phyloP scores from a whole-genome alignment of 2,113 vertebrate genomes.

The Orthonyx spaldingii region DNA sequence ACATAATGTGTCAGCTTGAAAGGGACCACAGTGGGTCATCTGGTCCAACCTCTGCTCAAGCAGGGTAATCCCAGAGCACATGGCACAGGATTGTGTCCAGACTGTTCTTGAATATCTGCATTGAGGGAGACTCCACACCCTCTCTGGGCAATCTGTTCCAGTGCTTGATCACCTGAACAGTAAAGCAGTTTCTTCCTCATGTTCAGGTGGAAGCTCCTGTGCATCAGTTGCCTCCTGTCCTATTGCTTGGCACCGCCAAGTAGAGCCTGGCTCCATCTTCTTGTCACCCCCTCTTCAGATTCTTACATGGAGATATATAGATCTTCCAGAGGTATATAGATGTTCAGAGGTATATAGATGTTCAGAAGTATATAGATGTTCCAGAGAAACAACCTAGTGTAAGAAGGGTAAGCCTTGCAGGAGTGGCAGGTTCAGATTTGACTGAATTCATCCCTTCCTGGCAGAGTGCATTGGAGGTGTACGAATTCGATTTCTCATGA shows the following conservation, averaged over 20 bases:
- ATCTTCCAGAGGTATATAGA: neutral
- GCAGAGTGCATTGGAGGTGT: neutral
- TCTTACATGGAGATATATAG: neutral
- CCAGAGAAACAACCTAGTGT: neutral
- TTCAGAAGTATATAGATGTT: neutral
- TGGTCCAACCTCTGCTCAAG: neutral
- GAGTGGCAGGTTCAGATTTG: neutral
- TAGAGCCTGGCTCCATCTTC: neutral
- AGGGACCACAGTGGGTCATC: neutral
- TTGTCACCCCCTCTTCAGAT: neutral
- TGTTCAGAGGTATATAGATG: neutral
- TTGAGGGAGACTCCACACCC: neutral
- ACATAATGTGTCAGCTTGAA: neutral
- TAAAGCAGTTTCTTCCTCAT: neutral
- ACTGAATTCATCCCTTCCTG: neutral
- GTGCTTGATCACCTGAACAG: fast-evolving
- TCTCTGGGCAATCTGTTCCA: neutral
- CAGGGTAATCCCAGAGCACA: neutral
- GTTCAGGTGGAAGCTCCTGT: neutral
- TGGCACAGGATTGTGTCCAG: neutral
- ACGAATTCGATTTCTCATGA: neutral
- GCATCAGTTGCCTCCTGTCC: neutral
- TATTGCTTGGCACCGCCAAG: neutral
- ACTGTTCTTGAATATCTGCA: neutral
- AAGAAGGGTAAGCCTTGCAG: neutral